Conservation (phyloP, 2,113 vertebrate species). For the Athene noctua region DNA sequence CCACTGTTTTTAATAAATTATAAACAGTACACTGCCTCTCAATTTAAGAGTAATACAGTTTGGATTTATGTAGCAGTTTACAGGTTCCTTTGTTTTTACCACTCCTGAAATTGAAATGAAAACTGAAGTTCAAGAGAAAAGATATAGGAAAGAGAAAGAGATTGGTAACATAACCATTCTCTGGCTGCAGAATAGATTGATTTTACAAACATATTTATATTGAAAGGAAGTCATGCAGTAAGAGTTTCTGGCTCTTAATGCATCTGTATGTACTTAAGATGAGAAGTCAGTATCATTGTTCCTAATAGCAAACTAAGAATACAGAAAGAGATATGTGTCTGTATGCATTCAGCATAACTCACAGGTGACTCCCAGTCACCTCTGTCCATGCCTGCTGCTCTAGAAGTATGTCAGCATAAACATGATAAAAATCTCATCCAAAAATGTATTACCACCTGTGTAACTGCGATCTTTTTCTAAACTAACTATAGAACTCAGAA, state of each 20-base stretch:
- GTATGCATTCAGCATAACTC: background rate
- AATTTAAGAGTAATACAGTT: background rate
- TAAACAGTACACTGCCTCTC: background rate
- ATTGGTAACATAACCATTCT: background rate
- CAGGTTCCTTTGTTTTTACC: background rate
- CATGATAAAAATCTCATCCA: background rate
- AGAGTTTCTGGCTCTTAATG: background rate
- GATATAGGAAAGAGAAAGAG: background rate
- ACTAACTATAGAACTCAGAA: background rate
- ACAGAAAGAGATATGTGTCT: background rate
- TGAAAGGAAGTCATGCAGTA: background rate
- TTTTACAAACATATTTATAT: background rate
- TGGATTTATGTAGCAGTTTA: background rate
- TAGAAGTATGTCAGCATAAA: background rate
- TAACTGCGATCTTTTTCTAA: background rate
- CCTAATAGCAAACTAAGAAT: background rate
- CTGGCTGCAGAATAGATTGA: background rate
- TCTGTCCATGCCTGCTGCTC: background rate
- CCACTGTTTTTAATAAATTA: background rate
- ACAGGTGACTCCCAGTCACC: background rate
- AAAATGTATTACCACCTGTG: background rate
- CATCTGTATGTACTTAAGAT: background rate
- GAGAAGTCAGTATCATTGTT: background rate
- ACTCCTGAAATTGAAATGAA: background rate
- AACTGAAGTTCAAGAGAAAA: background rate